These are phyloP conservation scores for Propsilocerus akamusi DNA, from an alignment of 1,140 invertebrate species.

Conservation along the genomic window DNA sequence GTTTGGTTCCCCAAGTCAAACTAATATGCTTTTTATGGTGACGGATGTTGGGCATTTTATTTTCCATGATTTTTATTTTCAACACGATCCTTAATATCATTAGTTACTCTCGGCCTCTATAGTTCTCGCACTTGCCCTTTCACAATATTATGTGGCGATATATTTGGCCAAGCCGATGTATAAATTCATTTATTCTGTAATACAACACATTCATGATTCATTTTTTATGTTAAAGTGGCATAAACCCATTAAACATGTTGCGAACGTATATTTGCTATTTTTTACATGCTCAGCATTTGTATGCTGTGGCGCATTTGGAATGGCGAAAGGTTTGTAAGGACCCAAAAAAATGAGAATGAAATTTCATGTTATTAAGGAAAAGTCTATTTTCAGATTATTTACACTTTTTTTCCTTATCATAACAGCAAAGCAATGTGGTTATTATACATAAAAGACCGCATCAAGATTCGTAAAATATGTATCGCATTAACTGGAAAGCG, in stretches of 20 bases:
- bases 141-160: no score
- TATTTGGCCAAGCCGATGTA: no score
- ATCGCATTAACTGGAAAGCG: no score
- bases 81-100: neutral
- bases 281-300: neutral
- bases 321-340: no score
- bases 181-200: constrained; percentile 1
- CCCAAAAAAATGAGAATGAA: no score
- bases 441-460: no score
- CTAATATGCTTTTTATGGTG: constrained; percentile 2
- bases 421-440: no score
- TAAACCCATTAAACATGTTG: constrained; percentile 1
- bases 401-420: no score
- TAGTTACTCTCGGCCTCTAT: neutral
- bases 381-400: no score
- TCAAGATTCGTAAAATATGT: no score
- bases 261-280: constrained; percentile 3
- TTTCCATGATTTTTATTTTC: constrained; percentile 2
- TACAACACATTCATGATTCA: constrained; percentile 1
- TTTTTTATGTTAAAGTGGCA: constrained; percentile 4
- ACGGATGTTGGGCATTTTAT: neutral
- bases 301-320: no score
- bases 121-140: neutral
- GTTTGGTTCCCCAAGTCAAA: neutral
- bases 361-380: no score